Percentiles rank a stretch among this genome's conserved stretches.
Conservation (phyloP, 2,113 vertebrate species). For the Pao palembangensis region DNA sequence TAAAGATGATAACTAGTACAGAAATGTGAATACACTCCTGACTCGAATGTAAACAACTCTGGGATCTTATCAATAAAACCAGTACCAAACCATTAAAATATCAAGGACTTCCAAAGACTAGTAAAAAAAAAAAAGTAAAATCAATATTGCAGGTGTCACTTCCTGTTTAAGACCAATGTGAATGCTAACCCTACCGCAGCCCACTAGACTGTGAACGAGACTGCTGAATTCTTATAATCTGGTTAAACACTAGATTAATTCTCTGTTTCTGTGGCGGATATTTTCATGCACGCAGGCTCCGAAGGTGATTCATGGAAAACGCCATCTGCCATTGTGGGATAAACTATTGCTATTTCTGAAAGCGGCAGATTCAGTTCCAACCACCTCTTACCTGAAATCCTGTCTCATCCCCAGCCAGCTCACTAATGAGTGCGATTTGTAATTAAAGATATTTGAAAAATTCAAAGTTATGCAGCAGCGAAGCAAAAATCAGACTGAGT, state of each 20-base stretch:
- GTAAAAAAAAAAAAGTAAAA: too few relatives aligned
- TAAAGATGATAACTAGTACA: too few relatives aligned
- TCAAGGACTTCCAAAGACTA: too few relatives aligned
- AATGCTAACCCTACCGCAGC: too few relatives aligned
- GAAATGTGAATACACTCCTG: too few relatives aligned
- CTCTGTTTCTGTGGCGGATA: background rate
- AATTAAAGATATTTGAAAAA: too few relatives aligned
- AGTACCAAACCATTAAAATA: too few relatives aligned
- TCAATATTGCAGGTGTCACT: too few relatives aligned
- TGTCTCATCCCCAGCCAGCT: slow-evolving; percentile 11
- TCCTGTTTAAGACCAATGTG: too few relatives aligned
- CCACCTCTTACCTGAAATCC: slow-evolving; percentile 47
- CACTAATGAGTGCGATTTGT: background rate
- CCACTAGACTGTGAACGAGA: background rate
- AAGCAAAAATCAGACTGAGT: slow-evolving; percentile 5
- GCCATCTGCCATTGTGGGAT: slow-evolving; percentile 45
- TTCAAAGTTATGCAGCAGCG: too few relatives aligned
- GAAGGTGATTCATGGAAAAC: slow-evolving; percentile 60
- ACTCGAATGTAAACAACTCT: too few relatives aligned
- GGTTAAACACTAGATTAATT: slow-evolving; percentile 1
- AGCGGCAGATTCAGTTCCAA: slow-evolving; percentile 37
- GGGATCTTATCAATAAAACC: too few relatives aligned
- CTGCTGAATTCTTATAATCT: background rate
- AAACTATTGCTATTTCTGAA: slow-evolving; percentile 46
- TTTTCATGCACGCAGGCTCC: slow-evolving; percentile 20